These are phyloP conservation scores for Xenopus laevis DNA, from an alignment of 2,113 vertebrate species.

Conservation along the genomic window DNA sequence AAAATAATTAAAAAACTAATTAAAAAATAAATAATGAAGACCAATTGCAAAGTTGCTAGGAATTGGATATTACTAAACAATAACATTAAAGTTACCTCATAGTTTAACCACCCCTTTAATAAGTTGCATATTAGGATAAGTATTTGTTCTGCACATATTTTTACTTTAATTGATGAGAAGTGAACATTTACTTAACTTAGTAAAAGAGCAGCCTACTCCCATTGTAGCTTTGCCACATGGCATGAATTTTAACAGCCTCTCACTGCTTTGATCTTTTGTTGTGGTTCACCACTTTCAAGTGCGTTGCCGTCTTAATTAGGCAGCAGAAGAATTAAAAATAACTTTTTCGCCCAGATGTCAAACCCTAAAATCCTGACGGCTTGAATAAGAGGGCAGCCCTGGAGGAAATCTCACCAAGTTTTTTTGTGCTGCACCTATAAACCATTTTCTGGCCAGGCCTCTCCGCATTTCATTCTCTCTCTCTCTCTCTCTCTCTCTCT, in stretches of 20 bases:
- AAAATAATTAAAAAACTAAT: no score
- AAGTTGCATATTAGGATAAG: no score
- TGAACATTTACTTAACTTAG: no score
- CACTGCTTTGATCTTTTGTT: slow-evolving; percentile 7
- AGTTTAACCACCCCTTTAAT: no score
- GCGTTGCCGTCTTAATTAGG: slow-evolving; percentile 10
- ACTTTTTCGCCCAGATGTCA: slow-evolving; percentile 33
- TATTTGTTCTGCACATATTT: no score
- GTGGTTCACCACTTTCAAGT: slow-evolving; percentile 36
- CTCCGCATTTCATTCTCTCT: slow-evolving; percentile 42
- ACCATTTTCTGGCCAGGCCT: slow-evolving; percentile 27
- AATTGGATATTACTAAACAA: no score
- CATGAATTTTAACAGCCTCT: slow-evolving; percentile 4
- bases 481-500: slow-evolving; percentile 16
- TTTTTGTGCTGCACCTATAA: not conserved
- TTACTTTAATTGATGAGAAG: not conserved
- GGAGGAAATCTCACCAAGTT: slow-evolving; percentile 17
- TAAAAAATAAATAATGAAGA: no score
- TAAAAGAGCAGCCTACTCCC: not conserved
- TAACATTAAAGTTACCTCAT: no score
- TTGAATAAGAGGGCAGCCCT: slow-evolving; percentile 15
- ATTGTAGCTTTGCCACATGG: slow-evolving; percentile 4
- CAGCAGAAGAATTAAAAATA: slow-evolving; percentile 29
- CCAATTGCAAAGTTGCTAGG: no score
- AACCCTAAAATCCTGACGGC: slow-evolving; percentile 22